A percentile compares a stretch with the other conserved stretches of the same genome.
Evolutionary conservation across 2,888 invertebrate genomes (phyloP).

Genomic region (Taphrorychus bicolor): DNA sequence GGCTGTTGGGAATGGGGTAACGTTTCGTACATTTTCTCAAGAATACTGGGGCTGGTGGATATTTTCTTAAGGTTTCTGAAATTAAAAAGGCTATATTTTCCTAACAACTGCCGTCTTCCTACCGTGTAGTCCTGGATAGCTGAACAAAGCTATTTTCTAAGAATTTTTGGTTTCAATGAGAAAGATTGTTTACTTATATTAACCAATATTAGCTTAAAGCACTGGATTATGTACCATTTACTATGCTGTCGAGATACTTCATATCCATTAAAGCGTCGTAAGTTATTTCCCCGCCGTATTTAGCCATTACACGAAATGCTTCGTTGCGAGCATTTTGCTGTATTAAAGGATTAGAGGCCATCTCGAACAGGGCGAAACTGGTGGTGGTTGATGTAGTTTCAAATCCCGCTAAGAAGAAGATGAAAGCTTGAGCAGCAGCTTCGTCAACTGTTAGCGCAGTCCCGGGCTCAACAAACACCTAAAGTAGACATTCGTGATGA

Average conservation of each 20-base stretch:
- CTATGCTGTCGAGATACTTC: conserved; percentile 60
- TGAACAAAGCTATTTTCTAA: too few species aligned
- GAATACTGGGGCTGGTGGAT: conserved; percentile 65
- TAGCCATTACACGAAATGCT: conserved; percentile 53
- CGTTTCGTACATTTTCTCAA: conserved; percentile 62
- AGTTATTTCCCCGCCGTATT: conserved; percentile 53
- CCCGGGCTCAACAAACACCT: conserved; percentile 28
- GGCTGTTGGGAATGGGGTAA: conserved; percentile 62
- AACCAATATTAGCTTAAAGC: too few species aligned
- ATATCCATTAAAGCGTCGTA: conserved; percentile 60
- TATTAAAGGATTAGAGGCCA: conserved; percentile 57
- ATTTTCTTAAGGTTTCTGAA: conserved; percentile 67
- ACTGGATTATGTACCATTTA: conserved; percentile 55
- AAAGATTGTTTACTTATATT: too few species aligned
- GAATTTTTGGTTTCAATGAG: too few species aligned
- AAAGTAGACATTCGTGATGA: too few species aligned
- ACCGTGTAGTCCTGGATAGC: too few species aligned
- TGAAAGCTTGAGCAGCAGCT: conserved; percentile 60
- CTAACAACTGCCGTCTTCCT: too few species aligned
- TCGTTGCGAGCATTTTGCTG: conserved; percentile 59
- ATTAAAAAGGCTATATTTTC: conserved; percentile 57
- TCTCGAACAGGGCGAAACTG: conserved; percentile 60
- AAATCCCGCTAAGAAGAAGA: conserved; percentile 62
- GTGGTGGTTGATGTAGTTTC: conserved; percentile 63
- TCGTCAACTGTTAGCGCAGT: conserved; percentile 55